Conservation (phyloP, 2,888 invertebrate genomes). For the Spilosoma lubricipeda region DNA sequence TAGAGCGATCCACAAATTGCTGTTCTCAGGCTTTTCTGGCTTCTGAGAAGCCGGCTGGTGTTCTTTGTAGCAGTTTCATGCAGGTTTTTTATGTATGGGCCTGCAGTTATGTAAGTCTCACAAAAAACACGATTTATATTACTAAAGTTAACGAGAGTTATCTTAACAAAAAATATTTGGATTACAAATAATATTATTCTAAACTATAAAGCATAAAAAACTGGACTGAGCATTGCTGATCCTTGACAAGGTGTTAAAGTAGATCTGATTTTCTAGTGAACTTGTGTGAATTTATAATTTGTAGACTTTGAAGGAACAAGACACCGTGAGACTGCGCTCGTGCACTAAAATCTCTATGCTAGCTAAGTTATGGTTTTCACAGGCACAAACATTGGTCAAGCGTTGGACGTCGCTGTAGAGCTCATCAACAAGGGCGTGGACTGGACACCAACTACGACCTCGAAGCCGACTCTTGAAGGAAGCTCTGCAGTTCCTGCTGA, state of each 20-base stretch:
- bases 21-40: no score
- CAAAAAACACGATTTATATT: no score
- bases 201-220: neutral
- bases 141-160: no score
- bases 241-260: neutral
- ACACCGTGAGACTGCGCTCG: neutral
- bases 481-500: neutral
- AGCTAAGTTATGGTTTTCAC: conserved; percentile 26
- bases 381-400: conserved; percentile 90
- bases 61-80: no score
- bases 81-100: no score
- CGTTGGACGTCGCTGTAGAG: conserved; percentile 85
- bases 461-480: conserved; percentile 12
- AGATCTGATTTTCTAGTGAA: neutral
- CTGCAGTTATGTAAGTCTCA: no score
- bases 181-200: no score
- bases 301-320: neutral
- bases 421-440: conserved; percentile 77
- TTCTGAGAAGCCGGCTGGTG: no score
- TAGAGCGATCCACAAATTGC: no score
- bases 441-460: conserved; percentile 39
- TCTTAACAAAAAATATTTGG: no score
- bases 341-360: neutral
- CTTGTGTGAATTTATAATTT: neutral
- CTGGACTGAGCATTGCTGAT: neutral